Evolutionary conservation across 2,888 invertebrate species (phyloP).

Genomic region (Phengaris arion): DNA sequence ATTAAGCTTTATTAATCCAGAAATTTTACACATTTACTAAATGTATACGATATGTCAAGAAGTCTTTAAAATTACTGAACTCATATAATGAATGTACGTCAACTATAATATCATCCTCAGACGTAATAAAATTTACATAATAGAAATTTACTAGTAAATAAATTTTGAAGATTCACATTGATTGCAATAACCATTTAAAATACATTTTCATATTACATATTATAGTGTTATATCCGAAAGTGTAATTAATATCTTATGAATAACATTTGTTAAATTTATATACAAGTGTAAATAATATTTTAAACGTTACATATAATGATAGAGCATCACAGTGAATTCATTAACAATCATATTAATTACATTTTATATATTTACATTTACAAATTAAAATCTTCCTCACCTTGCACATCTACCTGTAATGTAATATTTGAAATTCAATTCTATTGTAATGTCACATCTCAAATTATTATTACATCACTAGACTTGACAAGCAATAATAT

Average conservation of each 20-base stretch:
- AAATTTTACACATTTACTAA: conserved; percentile 67
- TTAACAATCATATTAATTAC: conserved; percentile 42
- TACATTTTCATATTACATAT: not conserved
- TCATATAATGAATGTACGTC: conserved; percentile 41
- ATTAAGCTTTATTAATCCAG: conserved; percentile 72
- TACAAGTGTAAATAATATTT: conserved; percentile 41
- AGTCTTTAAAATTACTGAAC: conserved; percentile 69
- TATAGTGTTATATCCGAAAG: conserved; percentile 36
- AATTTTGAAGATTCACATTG: conserved; percentile 8
- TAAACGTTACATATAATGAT: conserved; percentile 54
- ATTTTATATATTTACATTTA: conserved; percentile 36
- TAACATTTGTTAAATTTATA: conserved; percentile 41
- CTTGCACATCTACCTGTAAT: not conserved
- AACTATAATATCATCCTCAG: not conserved
- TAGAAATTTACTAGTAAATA: conserved; percentile 9
- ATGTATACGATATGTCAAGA: conserved; percentile 74
- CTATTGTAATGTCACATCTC: too few species aligned
- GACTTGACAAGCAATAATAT: too few species aligned
- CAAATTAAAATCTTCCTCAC: conserved; percentile 11
- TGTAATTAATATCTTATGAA: conserved; percentile 41
- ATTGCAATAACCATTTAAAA: not conserved
- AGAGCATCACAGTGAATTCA: conserved; percentile 78
- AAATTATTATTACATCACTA: too few species aligned
- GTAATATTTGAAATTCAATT: not conserved
- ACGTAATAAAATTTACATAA: not conserved